Conservation (phyloP, 2,888 invertebrate genomes). For the Ganaspis brasiliensis region DNA sequence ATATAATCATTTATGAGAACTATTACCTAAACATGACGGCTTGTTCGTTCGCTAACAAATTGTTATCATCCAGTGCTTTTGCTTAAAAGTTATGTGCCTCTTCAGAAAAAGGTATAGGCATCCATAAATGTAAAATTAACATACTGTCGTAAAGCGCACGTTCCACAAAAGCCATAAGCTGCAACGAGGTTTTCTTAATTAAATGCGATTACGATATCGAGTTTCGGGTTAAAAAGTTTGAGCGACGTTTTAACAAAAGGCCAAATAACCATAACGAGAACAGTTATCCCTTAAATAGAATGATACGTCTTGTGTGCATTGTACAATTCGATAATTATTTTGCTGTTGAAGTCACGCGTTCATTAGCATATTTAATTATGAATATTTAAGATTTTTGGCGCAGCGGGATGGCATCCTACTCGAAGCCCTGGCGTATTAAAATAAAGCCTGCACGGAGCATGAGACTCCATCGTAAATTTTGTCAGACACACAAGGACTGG, state of each 20-base stretch:
- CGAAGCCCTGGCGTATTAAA: slow-evolving; percentile 71
- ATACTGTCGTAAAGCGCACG: slow-evolving; percentile 55
- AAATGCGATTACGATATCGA: slow-evolving; percentile 54
- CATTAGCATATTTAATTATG: slow-evolving; percentile 80
- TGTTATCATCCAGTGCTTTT: slow-evolving; percentile 26
- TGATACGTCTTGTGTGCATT: slow-evolving; percentile 68
- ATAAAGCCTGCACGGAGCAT: slow-evolving; percentile 75
- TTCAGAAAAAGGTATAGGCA: slow-evolving; percentile 24
- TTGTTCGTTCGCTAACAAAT: slow-evolving; percentile 48
- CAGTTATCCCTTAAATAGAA: slow-evolving; percentile 50
- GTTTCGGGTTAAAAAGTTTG: slow-evolving; percentile 56
- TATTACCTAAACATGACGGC: slow-evolving; percentile 47
- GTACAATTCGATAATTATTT: slow-evolving; percentile 78
- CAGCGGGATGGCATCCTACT: slow-evolving; percentile 73
- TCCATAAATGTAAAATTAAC: slow-evolving; percentile 42
- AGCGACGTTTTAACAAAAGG: slow-evolving; percentile 48
- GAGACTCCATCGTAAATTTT: slow-evolving; percentile 75
- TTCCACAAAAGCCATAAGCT: slow-evolving; percentile 53
- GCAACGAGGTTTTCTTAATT: slow-evolving; percentile 59
- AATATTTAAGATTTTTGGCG: slow-evolving; percentile 78
- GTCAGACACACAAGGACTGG: slow-evolving; percentile 72
- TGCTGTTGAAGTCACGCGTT: slow-evolving; percentile 75
- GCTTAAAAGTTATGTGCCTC: slow-evolving; percentile 22
- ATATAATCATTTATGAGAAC: slow-evolving; percentile 48
- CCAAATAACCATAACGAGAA: slow-evolving; percentile 48